Evolutionary conservation across 30 jellyfish, hydroid and myxozoan species (phyloP), one percentile per base, ranked within the genome.

Genomic region (Morbakka virulenta): DNA sequence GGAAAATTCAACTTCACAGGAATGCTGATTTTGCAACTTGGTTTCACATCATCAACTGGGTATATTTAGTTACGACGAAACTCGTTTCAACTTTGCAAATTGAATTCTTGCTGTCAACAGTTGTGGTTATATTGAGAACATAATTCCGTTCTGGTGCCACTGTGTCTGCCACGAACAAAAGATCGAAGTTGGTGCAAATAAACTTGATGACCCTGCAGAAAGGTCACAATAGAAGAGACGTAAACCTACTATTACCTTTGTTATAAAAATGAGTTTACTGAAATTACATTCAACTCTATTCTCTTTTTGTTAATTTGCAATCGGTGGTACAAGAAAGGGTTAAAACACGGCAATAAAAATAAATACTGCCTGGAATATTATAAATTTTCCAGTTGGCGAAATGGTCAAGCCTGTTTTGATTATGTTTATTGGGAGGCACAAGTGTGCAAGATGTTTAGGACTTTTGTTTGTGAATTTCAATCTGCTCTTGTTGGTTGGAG

Each of bases 61-160:
- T 41, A 41, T 41, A 41, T 41, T 41, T 41, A 41, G 57, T 6
- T 41, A 41, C 57, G 57, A 41, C 57, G 17, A 6, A 41, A 41
- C 57, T 41, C 13, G 13, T 41, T 41, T 41, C 13, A 9, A 17
- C 9, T 17, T 17, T 72, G 76, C 28, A 28, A 62, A 49, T 72
- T 62, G 87, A 57, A 67, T 72, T 83, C 94, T 85, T 69, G 74
- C 94, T 81, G 94, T 83, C 74, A 72, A 82, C 85, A 48, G 87
- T 29, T 53, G 21, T 84, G 87, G 66, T 76, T 69, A 83, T 35
- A 84, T 74, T 67, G 67, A 81, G 82, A 62, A 50, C 78, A 30
- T 69, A 86, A 86, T 76, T 82, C 95, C 95, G 12, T 23, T 29
- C 17, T 77, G 97, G 97, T 89, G 97, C 97, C 97, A 89, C 47